These are phyloP conservation scores for Pelochelys cantorii DNA, from an alignment of 2,797 vertebrate species.

Conservation along the genomic window DNA sequence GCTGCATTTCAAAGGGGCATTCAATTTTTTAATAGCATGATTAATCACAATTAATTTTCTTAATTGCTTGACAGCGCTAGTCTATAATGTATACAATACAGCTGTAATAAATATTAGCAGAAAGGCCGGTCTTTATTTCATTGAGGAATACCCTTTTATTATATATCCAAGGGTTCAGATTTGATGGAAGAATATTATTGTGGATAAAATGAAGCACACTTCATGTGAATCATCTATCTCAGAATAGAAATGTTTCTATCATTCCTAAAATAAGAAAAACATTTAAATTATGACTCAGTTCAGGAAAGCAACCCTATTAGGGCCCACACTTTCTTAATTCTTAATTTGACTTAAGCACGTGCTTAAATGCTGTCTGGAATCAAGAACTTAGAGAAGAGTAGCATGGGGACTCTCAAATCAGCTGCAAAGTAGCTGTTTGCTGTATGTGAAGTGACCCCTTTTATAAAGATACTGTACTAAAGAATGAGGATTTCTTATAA, in stretches of 20 bases:
- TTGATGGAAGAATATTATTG: neutral
- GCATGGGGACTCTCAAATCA: neutral
- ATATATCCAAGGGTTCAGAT: neutral
- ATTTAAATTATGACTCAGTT: neutral
- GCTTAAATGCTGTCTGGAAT: neutral
- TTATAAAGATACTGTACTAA: neutral
- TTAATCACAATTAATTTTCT: too few relatives aligned
- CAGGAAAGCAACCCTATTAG: neutral
- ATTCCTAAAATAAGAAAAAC: neutral
- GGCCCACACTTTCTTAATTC: neutral
- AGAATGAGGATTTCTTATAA: neutral
- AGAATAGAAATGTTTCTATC: neutral
- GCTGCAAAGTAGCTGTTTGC: neutral
- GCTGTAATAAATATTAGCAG: neutral
- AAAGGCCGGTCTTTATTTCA: neutral
- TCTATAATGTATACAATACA: neutral
- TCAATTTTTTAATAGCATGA: too few relatives aligned
- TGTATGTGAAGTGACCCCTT: neutral
- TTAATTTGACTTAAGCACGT: neutral
- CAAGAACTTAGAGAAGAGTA: neutral
- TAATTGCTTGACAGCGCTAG: too few relatives aligned
- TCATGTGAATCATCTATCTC: rapidly evolving
- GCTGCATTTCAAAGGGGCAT: too few relatives aligned
- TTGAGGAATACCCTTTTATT: neutral
- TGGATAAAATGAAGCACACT: neutral